phyloP scores from a whole-genome alignment of 1,140 invertebrate species.

The Eriocheir sinensis region DNA sequence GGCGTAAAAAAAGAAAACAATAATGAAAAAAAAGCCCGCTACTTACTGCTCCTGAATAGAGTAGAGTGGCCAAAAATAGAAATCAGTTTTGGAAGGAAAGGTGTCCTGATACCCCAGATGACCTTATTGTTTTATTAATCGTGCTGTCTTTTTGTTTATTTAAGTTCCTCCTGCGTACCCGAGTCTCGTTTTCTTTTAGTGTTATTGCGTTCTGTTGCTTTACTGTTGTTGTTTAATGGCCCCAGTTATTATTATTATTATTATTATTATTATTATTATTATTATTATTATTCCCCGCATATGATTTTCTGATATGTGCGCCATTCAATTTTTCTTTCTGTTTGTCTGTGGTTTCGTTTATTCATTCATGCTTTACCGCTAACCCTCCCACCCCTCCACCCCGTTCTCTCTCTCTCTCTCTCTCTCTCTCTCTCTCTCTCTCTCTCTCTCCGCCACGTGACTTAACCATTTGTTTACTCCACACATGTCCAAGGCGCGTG shows the following conservation, averaged over 20 bases:
- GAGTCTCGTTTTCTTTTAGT: neutral
- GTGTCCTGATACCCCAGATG: too few relatives aligned
- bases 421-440: conserved; percentile 4
- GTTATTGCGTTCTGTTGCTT: neutral
- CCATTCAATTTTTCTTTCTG: neutral
- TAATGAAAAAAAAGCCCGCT: too few relatives aligned
- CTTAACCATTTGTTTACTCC: neutral
- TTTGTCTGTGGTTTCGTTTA: neutral
- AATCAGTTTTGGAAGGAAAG: too few relatives aligned
- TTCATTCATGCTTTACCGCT: neutral
- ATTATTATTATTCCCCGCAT: neutral
- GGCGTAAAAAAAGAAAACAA: too few relatives aligned
- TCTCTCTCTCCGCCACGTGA: neutral
- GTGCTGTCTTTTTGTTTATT: neutral
- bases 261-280: neutral
- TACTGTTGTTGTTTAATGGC: neutral
- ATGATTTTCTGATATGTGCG: neutral
- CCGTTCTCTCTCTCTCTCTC: neutral
- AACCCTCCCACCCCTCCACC: too few relatives aligned
- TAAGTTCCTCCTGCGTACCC: too few relatives aligned
- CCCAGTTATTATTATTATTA: neutral
- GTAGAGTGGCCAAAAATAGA: too few relatives aligned
- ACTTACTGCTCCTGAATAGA: too few relatives aligned
- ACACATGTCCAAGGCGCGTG: neutral
- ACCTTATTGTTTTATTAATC: neutral